Base-by-base conservation (phyloP, 2,888 invertebrate genomes). In the Drosophila paranaensis region DNA sequence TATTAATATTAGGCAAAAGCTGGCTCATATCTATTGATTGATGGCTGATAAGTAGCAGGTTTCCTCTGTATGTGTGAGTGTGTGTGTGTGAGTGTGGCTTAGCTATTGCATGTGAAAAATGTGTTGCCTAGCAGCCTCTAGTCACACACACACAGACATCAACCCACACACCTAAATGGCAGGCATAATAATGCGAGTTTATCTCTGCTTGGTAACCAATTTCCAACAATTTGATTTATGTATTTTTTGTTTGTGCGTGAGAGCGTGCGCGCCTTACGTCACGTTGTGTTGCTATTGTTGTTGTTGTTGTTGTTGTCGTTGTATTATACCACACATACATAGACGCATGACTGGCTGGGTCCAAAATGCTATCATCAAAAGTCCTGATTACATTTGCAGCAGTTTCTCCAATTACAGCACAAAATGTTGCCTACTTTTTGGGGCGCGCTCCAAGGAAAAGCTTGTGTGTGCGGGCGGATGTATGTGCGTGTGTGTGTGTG, bases 151-250 rank as follows among this genome's bases (percentile, higher is more conserved):
- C 46, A 27, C 43, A 14, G 37, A 11, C 13, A 14, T 11, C 9
- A 6, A n/a, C 13, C 35, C 13, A 3, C 63, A 1, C 45, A 35
- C 60, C 53, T 50, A 68, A 77, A 74, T 77, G 71, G 70, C 70
- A 68, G 78, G 84, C 89, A 89, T 84, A 84, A 84, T 84, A 84
- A 84, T 89, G 81, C 62, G 88, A 87, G 88, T 83, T 89, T 84
- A 84, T 84, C 83, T 84, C 67, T 75, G 81, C 89, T 71, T 89
- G 81, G 87, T 81, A 75, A 84, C 88, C 87, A 77, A 83, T 80
- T 86, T 88, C 89, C 62, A 88, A 55, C 87, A 78, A 83, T 84
- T 83, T 84, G 83, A 89, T 84, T 84, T 84, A 89, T 84, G 83
- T 81, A 71, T 89, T 83, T 88, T 87, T 77, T 77, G 77, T 86